Evolutionary conservation across 2,797 vertebrate genomes (phyloP), one percentile per base, ranked within the genome.

Genomic region (Micrastur ruficollis): DNA sequence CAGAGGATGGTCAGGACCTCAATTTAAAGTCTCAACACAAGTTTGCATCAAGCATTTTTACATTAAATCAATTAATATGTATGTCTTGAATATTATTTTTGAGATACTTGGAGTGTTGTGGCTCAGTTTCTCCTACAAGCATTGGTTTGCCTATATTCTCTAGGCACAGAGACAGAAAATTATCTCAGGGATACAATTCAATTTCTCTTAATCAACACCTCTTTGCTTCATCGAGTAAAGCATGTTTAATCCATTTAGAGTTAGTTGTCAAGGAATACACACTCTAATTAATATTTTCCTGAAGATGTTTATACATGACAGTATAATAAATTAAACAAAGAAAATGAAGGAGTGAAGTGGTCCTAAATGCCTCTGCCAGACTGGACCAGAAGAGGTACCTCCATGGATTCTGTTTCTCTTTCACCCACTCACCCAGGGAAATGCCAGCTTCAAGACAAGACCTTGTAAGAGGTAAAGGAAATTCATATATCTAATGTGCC

Each of bases 221-320:
- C 89, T 72, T 87, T 97, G 95, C 92, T 96, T 96, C 95, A 90
- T 88, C 9, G 7, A 91, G 72, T 93, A 92, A 79, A 85, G 82
- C 73, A 53, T 82, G 58, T 86, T 90, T 97, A 95, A 96, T 95
- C 95, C 82, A 94, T 95, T 97, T 90, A 95, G 89, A 94, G 61
- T 68, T 90, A 78, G 49, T 93, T 95, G 92, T 91, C 93, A 90
- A 94, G 92, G 63, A 95, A 92, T 70, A 86, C 65, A 68, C 56
- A 46, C 36, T 91, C 92, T 94, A 97, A 97, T 97, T 97, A 97
- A 97, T 97, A 96, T 92, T 95, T 97, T 97, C 81, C 86, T 92
- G 85, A 94, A 95, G 81, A 93, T 86, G 68, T 80, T 96, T 91
- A 47, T 90, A 88, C 75, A 66, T 71, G 81, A 86, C 85, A 81